Percentiles rank a stretch among this genome's conserved stretches.
These are phyloP conservation scores for Eremophila alpestris DNA, from an alignment of 2,797 vertebrate species.

Conservation along the genomic window DNA sequence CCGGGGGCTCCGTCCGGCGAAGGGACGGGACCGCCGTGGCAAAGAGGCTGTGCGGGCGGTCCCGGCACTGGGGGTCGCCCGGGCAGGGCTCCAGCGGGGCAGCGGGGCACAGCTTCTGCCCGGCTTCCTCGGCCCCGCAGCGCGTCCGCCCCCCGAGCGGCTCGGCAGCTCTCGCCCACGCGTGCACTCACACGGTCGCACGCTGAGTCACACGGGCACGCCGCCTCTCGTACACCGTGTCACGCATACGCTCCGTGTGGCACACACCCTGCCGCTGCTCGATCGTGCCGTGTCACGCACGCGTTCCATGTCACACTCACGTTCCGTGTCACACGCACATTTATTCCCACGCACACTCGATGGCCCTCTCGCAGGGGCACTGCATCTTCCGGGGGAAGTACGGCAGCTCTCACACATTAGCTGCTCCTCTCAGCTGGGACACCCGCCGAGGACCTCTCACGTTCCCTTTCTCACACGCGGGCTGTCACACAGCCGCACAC, in stretches of 20 bases:
- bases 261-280: neutral
- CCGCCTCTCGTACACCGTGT: neutral
- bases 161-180: conserved; percentile 37
- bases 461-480: neutral
- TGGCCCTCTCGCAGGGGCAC: neutral
- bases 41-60: neutral
- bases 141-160: neutral
- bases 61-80: too few species aligned
- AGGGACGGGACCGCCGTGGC: neutral
- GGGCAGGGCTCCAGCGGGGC: neutral
- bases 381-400: neutral
- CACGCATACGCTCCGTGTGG: neutral
- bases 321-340: neutral
- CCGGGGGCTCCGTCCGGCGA: neutral
- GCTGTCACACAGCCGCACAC: neutral
- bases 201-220: conserved; percentile 44
- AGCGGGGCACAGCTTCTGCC: neutral
- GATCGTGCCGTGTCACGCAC: neutral
- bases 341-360: neutral
- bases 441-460: neutral
- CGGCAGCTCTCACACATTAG: neutral
- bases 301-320: neutral
- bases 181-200: conserved; percentile 30
- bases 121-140: neutral
- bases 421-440: neutral